Evolutionary conservation across 2,797 vertebrate genomes (phyloP).

Genomic region (Lates japonicus): DNA sequence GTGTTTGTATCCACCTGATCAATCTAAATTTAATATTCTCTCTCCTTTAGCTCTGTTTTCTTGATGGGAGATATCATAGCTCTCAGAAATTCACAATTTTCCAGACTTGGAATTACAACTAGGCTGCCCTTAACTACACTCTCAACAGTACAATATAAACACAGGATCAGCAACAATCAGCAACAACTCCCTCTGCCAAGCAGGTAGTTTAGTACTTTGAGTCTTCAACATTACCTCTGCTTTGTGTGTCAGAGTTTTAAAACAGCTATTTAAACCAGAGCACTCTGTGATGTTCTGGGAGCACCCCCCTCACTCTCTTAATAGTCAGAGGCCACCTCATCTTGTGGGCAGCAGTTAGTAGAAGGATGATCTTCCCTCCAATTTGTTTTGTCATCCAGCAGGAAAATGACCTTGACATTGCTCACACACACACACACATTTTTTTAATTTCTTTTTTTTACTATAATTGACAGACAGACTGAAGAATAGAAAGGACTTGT

Average conservation of each 20-base stretch:
- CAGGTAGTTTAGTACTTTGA: conserved; percentile 1
- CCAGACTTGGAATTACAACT: too few species aligned
- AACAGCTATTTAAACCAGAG: conserved; percentile 24
- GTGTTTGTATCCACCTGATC: too few species aligned
- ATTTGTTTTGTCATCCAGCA: conserved; percentile 50
- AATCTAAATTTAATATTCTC: too few species aligned
- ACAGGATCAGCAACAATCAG: too few species aligned
- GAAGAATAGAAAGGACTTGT: conserved; percentile 25
- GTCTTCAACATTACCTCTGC: not conserved
- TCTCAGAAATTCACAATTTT: too few species aligned
- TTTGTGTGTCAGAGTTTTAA: conserved; percentile 17
- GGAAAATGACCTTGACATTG: conserved; percentile 56
- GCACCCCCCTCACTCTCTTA: not conserved
- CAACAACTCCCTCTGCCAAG: not conserved
- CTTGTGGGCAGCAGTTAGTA: conserved; percentile 21
- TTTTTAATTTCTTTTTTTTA: too few species aligned
- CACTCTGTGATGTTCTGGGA: not conserved
- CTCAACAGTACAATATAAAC: too few species aligned
- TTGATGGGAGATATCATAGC: too few species aligned
- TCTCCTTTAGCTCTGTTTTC: too few species aligned
- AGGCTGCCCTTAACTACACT: too few species aligned
- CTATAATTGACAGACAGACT: conserved; percentile 7
- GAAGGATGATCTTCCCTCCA: conserved; percentile 24
- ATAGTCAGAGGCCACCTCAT: conserved; percentile 2
- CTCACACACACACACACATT: conserved; percentile 1